Evolutionary conservation across 1,140 invertebrate genomes (phyloP).

Genomic region (Papilio aristodemus): DNA sequence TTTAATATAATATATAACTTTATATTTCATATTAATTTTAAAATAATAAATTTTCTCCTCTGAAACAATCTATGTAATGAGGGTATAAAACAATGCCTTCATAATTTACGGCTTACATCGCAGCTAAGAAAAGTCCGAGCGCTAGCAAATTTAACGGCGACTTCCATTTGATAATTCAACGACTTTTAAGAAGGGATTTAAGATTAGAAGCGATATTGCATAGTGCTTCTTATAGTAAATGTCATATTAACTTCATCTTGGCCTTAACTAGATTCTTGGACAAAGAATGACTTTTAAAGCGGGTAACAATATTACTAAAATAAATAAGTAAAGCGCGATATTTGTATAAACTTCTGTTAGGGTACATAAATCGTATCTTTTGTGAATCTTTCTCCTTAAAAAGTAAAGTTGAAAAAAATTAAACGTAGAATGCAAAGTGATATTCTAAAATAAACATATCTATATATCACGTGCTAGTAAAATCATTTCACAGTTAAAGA

Average conservation of each 20-base stretch:
- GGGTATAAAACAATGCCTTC: slow-evolving; percentile 66
- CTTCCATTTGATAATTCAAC: slow-evolving; percentile 54
- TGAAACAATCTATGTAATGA: slow-evolving; percentile 68
- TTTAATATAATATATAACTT: neutral
- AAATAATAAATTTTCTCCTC: slow-evolving; percentile 46
- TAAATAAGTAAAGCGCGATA: neutral
- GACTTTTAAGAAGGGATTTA: slow-evolving; percentile 56
- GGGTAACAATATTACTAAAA: neutral
- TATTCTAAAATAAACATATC: too few relatives aligned
- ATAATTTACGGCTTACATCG: slow-evolving; percentile 61
- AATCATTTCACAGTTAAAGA: slow-evolving; percentile 7
- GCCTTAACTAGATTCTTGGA: too few relatives aligned
- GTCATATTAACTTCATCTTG: too few relatives aligned
- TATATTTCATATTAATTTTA: slow-evolving; percentile 48
- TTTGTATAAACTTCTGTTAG: neutral
- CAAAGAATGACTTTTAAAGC: too few relatives aligned
- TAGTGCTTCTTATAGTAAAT: too few relatives aligned
- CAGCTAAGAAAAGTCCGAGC: slow-evolving; percentile 48
- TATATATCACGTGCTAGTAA: neutral
- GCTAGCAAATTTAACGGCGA: slow-evolving; percentile 50
- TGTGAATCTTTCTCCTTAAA: neutral
- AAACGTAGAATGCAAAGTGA: too few relatives aligned
- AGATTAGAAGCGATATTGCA: slow-evolving; percentile 47
- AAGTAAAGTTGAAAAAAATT: neutral
- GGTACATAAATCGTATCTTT: neutral